A percentile compares a stretch with the other conserved stretches of the same genome.
phyloP scores from a whole-genome alignment of 2,888 invertebrate species.

The Patella pellucida region DNA sequence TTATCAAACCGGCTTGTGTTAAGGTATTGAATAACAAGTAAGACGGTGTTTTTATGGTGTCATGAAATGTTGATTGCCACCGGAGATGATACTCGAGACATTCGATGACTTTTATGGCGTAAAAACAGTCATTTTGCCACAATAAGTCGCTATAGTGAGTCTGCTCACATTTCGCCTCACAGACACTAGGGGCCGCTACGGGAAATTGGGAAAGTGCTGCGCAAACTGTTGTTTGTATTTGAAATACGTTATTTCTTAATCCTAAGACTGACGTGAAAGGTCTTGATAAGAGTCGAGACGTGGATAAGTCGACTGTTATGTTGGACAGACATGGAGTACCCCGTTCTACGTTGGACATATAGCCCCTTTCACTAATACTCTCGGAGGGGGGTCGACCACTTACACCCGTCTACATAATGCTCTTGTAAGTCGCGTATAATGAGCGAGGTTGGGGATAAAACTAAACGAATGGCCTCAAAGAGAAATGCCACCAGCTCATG shows the following conservation, averaged over 20 bases:
- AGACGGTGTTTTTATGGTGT: too few species aligned
- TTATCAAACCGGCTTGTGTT: too few species aligned
- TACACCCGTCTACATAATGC: background rate
- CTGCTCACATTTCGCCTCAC: background rate
- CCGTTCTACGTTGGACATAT: background rate
- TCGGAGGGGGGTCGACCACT: background rate
- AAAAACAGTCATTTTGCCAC: slow-evolving; percentile 4
- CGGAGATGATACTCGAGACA: background rate
- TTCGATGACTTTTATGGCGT: background rate
- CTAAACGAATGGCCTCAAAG: background rate
- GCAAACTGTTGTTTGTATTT: too few species aligned
- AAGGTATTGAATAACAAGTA: too few species aligned
- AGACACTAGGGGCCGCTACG: too few species aligned
- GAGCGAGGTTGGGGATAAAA: background rate
- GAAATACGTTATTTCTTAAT: too few species aligned
- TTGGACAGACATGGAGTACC: background rate
- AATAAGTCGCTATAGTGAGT: background rate
- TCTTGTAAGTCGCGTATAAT: background rate
- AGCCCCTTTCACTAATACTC: background rate
- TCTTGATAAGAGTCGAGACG: too few species aligned
- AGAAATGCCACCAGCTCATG: background rate
- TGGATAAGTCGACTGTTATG: too few species aligned
- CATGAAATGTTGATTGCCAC: background rate
- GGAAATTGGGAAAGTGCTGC: too few species aligned
- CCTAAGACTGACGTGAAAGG: too few species aligned